Conservation (phyloP, 2,888 invertebrate species). For the Phania funesta region DNA sequence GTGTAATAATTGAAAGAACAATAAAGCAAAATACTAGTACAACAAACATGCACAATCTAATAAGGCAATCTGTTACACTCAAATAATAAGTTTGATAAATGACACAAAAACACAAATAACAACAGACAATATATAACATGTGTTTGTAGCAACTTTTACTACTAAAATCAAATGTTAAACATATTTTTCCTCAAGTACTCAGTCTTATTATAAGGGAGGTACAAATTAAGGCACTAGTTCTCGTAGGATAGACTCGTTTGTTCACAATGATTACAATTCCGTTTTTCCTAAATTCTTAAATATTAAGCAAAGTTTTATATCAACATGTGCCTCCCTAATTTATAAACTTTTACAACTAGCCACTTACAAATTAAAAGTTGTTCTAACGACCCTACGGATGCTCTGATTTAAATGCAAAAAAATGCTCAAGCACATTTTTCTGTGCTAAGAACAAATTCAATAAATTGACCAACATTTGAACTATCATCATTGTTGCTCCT, state of each 20-base stretch:
- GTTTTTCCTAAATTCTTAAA: too few species aligned
- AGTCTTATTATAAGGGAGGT: not conserved
- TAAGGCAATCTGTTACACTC: slow-evolving; percentile 58
- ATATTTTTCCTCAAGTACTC: not conserved
- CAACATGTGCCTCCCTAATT: not conserved
- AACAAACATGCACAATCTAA: slow-evolving; percentile 21
- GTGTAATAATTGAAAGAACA: not conserved
- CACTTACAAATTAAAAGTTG: not conserved
- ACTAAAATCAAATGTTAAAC: not conserved
- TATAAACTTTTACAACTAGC: not conserved
- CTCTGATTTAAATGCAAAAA: slow-evolving; percentile 47
- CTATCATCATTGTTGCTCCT: slow-evolving; percentile 61
- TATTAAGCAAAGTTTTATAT: too few species aligned
- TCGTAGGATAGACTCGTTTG: too few species aligned
- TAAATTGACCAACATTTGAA: slow-evolving; percentile 75
- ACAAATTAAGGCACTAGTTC: not conserved
- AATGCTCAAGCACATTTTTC: slow-evolving; percentile 1
- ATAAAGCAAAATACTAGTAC: slow-evolving; percentile 16
- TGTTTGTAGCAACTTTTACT: not conserved
- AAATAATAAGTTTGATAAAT: not conserved
- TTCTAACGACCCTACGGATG: slow-evolving; percentile 12
- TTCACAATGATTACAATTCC: too few species aligned
- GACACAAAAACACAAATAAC: not conserved
- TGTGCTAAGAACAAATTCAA: slow-evolving; percentile 71
- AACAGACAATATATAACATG: not conserved